Evolutionary conservation across 1,140 invertebrate species (phyloP).

Genomic region (Forficula auricularia): DNA sequence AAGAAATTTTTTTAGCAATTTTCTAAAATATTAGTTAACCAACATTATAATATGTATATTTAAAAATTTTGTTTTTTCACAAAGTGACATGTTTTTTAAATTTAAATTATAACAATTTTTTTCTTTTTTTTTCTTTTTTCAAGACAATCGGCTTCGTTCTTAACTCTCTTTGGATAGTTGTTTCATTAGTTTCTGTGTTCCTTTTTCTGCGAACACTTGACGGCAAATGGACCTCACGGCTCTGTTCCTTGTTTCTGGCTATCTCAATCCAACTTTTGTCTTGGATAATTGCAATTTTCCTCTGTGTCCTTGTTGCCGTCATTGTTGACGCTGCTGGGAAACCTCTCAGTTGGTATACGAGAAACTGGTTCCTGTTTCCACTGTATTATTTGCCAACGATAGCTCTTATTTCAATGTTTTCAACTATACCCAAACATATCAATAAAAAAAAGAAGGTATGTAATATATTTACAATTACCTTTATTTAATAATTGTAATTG

Average conservation of each 20-base stretch:
- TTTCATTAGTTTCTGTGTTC: constrained; percentile 9
- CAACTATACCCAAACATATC: constrained; percentile 1
- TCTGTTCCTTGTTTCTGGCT: not conserved
- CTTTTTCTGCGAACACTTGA: constrained; percentile 11
- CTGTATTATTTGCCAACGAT: constrained; percentile 18
- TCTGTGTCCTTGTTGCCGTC: constrained; percentile 10
- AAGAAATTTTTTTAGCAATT: constrained; percentile 9
- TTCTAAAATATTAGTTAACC: constrained; percentile 5
- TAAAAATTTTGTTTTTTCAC: no score
- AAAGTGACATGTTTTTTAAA: no score
- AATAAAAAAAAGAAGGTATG: constrained; percentile 2
- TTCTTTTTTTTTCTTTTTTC: constrained; percentile 10
- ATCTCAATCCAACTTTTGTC: not conserved
- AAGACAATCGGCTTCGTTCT: constrained; percentile 8
- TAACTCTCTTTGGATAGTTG: constrained; percentile 1
- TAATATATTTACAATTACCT: no score
- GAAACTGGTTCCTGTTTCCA: constrained; percentile 20
- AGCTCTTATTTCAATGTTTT: constrained; percentile 12
- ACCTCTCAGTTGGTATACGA: constrained; percentile 26
- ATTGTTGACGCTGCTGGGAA: constrained; percentile 12
- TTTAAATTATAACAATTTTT: constrained; percentile 16
- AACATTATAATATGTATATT: constrained; percentile 13
- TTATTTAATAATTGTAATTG: no score
- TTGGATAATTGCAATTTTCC: constrained; percentile 9
- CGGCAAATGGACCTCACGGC: constrained; percentile 8